Evolutionary conservation across 2,888 invertebrate species (phyloP), one percentile per base, ranked within the genome.

Genomic region (Drosophila tanythrix): DNA sequence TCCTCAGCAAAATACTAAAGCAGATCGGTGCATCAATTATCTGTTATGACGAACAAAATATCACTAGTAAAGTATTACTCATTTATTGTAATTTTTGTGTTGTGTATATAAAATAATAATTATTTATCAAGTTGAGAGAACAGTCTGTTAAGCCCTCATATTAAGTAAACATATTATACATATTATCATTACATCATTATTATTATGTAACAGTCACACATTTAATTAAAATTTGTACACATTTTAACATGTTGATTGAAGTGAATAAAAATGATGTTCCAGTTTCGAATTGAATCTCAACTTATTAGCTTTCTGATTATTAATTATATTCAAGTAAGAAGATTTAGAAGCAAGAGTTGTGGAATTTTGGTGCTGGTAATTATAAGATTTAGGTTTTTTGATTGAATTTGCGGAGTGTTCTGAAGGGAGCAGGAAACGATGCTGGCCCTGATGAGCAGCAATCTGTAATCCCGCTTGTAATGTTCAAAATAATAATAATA

Each of bases 21-120:
- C 33, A 57, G 70, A 63, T 33, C 50, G 10, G n/a, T 7, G 33
- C 35, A 51, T 21, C 67, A 72, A 27, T 0, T 3, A 31, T 10
- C 21, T n/a, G 2, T 4, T 18, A 33, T 29, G 21, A 40, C 82
- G 80, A 83, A 79, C 88, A 88, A 83, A 82, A 21, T 36, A 65
- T 31, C 5, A 50, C 18, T 11, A 38, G 48, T 21, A 31, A 29
- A 51, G 25, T 53, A 55, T 67, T 58, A 63, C n/a, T 82, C 43
- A 60, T 56, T 64, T 74, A 75, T 55, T 52, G 3, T 53, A 43
- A 60, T 56, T 40, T 40, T n/a, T n/a, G n/a, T 40, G n/a, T 40
- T 40, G 4, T 40, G 10, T 2, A 10, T 40, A n/a, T 8, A 4
- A 40, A n/a, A 40, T 5, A 40, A n/a, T 43, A 43, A 31, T 76